Base-by-base conservation (phyloP, 2,888 invertebrate genomes). In the Chesias legatella region DNA sequence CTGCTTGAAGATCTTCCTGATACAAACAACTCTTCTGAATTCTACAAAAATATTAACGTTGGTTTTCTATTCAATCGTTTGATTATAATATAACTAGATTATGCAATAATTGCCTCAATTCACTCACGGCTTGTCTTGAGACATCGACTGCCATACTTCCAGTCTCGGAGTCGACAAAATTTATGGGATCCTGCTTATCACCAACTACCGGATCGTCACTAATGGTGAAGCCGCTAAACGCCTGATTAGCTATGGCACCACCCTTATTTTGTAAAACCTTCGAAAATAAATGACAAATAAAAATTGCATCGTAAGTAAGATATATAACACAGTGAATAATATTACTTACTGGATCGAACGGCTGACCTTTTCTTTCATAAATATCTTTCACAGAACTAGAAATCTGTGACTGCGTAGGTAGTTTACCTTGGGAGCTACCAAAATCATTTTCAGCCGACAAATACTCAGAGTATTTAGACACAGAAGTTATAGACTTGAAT, bases 191-290 rank as follows among this genome's bases (percentile, higher is more conserved):
- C 2, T 67, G 68, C 39, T 73, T 73, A 41, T 83, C 78, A 1
- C 78, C 73, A n/a, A 58, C 53, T 9, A 71, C 44, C 0, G 61
- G 62, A 24, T 67, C 73, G 1, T 55, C 60, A 28, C 76, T 65
- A 32, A 84, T 66, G 9, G 84, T 81, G 51, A 77, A 82, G 0
- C 82, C 83, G 57, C 86, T 86, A 33, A 84, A 84, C 1, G 71
- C 79, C 55, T 79, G 81, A 33, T 56, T 47, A 8, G 78, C 73
- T 24, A 79, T 42, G 7, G 60, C 43, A 13, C 77, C 72, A n/a
- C 60, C 58, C 1, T 56, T 45, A 41, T 58, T 73, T 80, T 79
- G 49, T 5, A 33, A 28, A 23, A 35, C 21, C 44, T 44, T 6
- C 1, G 10, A 24, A 31, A 6, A 11, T 35, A 31, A 33, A 43